Percentiles rank a stretch among this genome's conserved stretches.
phyloP scores from a whole-genome alignment of 2,797 vertebrate genomes.

The Jordanella pulchra region DNA sequence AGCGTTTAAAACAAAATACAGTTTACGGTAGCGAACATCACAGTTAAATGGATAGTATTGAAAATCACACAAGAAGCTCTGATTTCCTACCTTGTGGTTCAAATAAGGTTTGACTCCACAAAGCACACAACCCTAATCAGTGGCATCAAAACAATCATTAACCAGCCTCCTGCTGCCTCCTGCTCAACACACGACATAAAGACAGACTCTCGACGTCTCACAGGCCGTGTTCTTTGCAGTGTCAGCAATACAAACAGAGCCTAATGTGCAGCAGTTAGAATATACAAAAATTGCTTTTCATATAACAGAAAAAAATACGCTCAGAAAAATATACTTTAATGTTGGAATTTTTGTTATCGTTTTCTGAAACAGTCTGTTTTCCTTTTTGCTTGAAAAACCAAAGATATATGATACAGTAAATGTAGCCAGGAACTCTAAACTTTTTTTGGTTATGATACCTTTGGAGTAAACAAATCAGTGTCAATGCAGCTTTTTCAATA shows the following conservation, averaged over 20 bases:
- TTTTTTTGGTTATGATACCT: conserved; percentile 26
- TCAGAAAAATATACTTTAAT: conserved; percentile 18
- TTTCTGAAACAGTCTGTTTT: conserved; percentile 7
- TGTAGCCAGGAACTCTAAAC: not conserved
- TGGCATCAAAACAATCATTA: conserved; percentile 81
- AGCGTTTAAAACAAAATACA: not conserved
- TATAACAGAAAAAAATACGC: not conserved
- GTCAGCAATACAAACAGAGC: conserved; percentile 45
- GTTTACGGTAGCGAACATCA: conserved; percentile 28
- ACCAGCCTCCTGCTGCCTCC: conserved; percentile 58
- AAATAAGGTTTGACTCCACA: conserved; percentile 63
- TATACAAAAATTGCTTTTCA: conserved; percentile 6
- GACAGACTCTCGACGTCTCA: conserved; percentile 34
- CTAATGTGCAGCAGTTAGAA: conserved; percentile 24
- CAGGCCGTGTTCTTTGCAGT: conserved; percentile 21
- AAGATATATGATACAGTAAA: conserved; percentile 1
- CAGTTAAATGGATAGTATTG: conserved; percentile 44
- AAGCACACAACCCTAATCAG: conserved; percentile 73
- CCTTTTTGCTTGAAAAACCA: conserved; percentile 13
- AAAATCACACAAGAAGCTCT: conserved; percentile 44
- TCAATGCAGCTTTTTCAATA: conserved; percentile 19
- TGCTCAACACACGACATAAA: conserved; percentile 27
- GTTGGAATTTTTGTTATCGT: conserved; percentile 7
- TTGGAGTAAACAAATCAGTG: conserved; percentile 7
- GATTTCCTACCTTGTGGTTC: conserved; percentile 55